Evolutionary conservation across 2,797 vertebrate species (phyloP).

Genomic region (Schizopygopsis pylzovi): DNA sequence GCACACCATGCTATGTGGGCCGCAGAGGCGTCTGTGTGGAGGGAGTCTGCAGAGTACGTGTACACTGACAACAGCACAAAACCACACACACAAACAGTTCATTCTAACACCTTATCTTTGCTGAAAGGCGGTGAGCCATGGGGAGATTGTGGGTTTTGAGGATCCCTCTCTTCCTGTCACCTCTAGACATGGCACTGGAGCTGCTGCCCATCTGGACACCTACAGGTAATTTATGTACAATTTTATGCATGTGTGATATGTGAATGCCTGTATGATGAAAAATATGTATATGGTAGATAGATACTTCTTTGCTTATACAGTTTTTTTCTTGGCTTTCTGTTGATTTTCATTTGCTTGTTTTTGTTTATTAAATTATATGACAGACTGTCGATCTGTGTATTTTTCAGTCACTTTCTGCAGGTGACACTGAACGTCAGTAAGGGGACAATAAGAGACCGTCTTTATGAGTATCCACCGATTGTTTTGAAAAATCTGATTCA

Average conservation of each 20-base stretch:
- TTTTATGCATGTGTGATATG: constrained; percentile 15
- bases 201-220: constrained; percentile 43
- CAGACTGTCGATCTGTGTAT: no score
- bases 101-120: constrained; percentile 39
- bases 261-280: constrained; percentile 2
- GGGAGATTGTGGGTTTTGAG: constrained; percentile 78
- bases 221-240: constrained; percentile 52
- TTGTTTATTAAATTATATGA: background rate
- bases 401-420: background rate
- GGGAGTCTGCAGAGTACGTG: constrained; percentile 85
- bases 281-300: background rate
- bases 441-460: background rate
- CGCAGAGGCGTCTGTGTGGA: constrained; percentile 86
- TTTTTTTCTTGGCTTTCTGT: background rate
- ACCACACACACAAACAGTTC: constrained; percentile 33
- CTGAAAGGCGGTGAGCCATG: constrained; percentile 82
- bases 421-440: background rate
- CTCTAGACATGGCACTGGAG: constrained; percentile 1
- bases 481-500: background rate
- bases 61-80: constrained; percentile 13
- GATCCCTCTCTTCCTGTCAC: constrained; percentile 68
- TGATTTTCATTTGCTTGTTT: background rate
- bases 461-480: background rate
- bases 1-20: constrained; percentile 89
- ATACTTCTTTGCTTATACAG: background rate